Percentiles rank a stretch among this genome's conserved stretches.
These are phyloP conservation scores for Diceros bicornis DNA, from an alignment of 2,797 vertebrate genomes.

Conservation along the genomic window DNA sequence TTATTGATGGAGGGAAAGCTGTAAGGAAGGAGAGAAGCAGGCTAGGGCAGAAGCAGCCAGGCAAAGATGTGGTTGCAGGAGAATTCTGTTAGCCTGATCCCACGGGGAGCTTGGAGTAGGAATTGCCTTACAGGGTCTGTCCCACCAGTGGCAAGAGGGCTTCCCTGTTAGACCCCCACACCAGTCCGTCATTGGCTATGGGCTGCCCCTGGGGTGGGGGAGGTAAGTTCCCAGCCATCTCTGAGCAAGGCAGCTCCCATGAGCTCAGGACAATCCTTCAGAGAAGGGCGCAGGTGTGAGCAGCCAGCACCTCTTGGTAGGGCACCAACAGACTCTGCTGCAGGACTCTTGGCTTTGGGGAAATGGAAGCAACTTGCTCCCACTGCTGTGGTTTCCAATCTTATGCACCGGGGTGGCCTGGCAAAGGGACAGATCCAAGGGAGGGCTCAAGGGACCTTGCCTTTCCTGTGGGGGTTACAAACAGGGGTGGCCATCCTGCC, in stretches of 20 bases:
- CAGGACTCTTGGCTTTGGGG: slow-evolving; percentile 42
- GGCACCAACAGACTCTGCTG: rapidly evolving
- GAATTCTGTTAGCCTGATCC: not conserved
- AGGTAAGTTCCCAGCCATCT: not conserved
- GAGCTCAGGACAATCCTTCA: not conserved
- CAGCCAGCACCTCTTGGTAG: too few relatives aligned
- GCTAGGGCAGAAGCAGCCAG: not conserved
- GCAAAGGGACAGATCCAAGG: not conserved
- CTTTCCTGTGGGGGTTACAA: not conserved
- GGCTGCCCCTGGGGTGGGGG: not conserved
- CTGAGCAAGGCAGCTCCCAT: not conserved
- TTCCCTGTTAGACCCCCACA: too few relatives aligned
- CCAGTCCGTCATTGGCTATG: not conserved
- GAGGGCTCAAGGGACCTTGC: too few relatives aligned
- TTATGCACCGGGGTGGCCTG: not conserved
- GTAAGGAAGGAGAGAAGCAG: not conserved
- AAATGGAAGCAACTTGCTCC: slow-evolving; percentile 65
- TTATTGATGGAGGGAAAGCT: not conserved
- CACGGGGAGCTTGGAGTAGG: too few relatives aligned
- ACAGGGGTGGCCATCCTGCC: not conserved
- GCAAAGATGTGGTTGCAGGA: not conserved
- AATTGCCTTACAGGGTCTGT: not conserved
- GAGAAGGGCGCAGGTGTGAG: not conserved
- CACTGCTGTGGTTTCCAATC: slow-evolving; percentile 20
- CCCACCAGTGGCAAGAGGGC: not conserved